These are phyloP conservation scores for Coracopsis vasa DNA, from an alignment of 2,113 vertebrate species.

Conservation along the genomic window DNA sequence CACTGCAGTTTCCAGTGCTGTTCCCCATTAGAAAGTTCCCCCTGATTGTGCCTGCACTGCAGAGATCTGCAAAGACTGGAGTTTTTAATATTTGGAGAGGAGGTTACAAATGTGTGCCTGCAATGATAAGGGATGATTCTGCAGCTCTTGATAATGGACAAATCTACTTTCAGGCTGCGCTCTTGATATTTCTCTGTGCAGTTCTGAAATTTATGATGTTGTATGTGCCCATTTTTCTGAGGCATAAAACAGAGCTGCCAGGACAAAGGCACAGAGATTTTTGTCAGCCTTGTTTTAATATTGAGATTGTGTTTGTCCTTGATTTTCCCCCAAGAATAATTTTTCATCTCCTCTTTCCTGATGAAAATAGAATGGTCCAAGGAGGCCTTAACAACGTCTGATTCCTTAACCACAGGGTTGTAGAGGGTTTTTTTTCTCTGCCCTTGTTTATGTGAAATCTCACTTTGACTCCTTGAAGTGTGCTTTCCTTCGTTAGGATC, in stretches of 20 bases:
- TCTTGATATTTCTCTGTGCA: neutral
- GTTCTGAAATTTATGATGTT: neutral
- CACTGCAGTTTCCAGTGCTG: neutral
- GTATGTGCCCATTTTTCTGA: neutral
- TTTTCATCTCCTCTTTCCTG: constrained; percentile 27
- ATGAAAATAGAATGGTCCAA: constrained; percentile 18
- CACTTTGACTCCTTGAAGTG: neutral
- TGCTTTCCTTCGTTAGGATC: neutral
- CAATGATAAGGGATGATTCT: neutral
- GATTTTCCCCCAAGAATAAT: constrained; percentile 17
- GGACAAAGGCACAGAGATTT: constrained; percentile 13
- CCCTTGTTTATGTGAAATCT: neutral
- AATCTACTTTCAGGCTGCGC: neutral
- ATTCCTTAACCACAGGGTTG: neutral
- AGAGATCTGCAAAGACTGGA: neutral
- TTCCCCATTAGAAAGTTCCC: neutral
- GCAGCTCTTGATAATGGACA: neutral
- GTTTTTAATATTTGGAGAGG: neutral
- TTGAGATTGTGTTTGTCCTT: constrained; percentile 18
- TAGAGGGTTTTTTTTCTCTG: neutral
- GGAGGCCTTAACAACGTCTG: neutral
- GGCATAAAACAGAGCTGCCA: neutral
- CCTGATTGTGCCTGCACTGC: neutral
- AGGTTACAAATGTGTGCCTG: neutral
- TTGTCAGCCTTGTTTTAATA: constrained; percentile 27